A percentile compares a stretch with the other conserved stretches of the same genome.
These are phyloP conservation scores for Polydrusus pterygomalis DNA, from an alignment of 2,888 invertebrate species.

Conservation along the genomic window DNA sequence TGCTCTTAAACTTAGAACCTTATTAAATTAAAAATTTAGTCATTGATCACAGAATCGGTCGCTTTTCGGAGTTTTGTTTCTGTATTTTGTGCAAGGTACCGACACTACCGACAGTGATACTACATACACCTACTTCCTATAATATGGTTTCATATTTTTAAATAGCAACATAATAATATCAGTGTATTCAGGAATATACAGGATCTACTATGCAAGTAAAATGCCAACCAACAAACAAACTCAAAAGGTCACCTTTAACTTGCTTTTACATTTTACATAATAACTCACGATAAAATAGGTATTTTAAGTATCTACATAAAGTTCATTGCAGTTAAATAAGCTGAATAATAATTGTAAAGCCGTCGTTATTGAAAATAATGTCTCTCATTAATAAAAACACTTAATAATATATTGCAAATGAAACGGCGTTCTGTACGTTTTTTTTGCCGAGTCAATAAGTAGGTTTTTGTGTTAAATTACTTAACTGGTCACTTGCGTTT, in stretches of 20 bases:
- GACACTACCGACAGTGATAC: too few species aligned
- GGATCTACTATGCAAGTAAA: too few species aligned
- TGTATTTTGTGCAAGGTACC: too few species aligned
- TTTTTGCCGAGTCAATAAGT: conserved; percentile 18
- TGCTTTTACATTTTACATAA: background rate
- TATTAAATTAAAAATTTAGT: too few species aligned
- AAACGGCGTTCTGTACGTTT: background rate
- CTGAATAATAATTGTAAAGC: background rate
- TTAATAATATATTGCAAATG: conserved; percentile 1
- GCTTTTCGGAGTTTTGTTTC: too few species aligned
- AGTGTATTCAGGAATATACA: too few species aligned
- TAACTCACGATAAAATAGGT: background rate
- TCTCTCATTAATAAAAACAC: conserved; percentile 7
- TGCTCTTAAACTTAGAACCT: too few species aligned
- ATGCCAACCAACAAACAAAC: background rate
- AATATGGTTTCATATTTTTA: too few species aligned
- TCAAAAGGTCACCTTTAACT: background rate
- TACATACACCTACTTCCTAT: too few species aligned
- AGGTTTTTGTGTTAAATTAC: conserved; percentile 11
- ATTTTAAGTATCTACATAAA: background rate
- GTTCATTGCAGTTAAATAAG: background rate
- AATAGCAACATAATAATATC: too few species aligned
- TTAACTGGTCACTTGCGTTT: too few species aligned
- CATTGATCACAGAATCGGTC: too few species aligned
- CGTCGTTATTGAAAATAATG: conserved; percentile 1